These are phyloP conservation scores for Anneissia japonica DNA, from an alignment of 35 echinoderm and acorn worm species.

Conservation along the genomic window DNA sequence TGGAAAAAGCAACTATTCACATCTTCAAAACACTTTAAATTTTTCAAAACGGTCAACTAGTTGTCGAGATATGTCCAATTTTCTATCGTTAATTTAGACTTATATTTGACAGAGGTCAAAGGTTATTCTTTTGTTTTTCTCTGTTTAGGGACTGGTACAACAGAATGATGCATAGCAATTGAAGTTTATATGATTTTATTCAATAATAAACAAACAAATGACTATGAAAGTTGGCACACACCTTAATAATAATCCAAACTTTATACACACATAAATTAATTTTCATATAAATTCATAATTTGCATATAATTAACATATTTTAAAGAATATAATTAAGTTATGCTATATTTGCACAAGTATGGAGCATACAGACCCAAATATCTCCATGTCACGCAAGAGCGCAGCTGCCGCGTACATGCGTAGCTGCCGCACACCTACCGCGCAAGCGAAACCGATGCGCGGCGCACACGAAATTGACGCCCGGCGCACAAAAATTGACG, in stretches of 20 bases:
- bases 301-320: not conserved
- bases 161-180: not conserved
- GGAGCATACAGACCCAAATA: not conserved
- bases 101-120: not conserved
- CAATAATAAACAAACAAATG: not conserved
- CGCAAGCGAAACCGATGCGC: not conserved
- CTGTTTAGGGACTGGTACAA: not conserved
- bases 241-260: not conserved
- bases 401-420: not conserved
- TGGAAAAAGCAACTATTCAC: not conserved
- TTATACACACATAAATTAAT: not conserved
- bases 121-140: constrained; percentile 6
- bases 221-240: not conserved
- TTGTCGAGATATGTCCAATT: not conserved
- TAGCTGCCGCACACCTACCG: not conserved
- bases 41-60: not conserved
- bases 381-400: not conserved
- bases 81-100: not conserved
- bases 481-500: not conserved
- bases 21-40: not conserved
- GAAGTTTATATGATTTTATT: not conserved
- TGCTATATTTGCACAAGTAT: not conserved
- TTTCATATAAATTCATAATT: not conserved
- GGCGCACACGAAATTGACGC: not conserved
- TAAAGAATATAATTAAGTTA: not conserved